Percentiles rank a stretch among this genome's conserved stretches.
phyloP scores from a whole-genome alignment of 2,113 vertebrate genomes.

The Falco punctatus region DNA sequence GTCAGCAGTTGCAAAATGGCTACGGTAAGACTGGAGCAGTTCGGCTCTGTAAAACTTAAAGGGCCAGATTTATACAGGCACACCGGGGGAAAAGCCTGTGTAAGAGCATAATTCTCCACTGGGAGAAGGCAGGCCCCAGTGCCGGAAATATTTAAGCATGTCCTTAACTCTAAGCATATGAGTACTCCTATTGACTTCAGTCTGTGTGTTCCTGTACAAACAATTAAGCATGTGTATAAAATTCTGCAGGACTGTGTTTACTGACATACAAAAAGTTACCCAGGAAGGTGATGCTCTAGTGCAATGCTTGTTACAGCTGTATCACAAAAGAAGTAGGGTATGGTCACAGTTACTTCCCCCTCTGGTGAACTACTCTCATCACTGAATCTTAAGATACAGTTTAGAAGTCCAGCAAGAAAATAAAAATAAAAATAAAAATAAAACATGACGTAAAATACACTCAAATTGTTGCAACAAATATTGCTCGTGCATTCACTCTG shows the following conservation, averaged over 20 bases:
- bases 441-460: not conserved
- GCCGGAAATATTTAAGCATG: not conserved
- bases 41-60: slow-evolving; percentile 47
- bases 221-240: not conserved
- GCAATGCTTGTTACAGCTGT: not conserved
- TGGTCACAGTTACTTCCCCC: not conserved
- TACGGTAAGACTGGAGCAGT: not conserved
- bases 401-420: not conserved
- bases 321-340: not conserved
- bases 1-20: slow-evolving; percentile 52
- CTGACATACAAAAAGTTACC: not conserved
- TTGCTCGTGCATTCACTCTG: not conserved
- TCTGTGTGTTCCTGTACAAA: not conserved
- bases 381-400: not conserved
- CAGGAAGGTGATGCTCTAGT: not conserved
- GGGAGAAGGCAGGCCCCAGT: slow-evolving; percentile 8
- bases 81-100: not conserved
- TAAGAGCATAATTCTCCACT: not conserved
- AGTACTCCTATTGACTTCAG: not conserved
- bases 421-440: not conserved
- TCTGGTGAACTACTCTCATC: not conserved
- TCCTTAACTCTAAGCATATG: slow-evolving; percentile 28
- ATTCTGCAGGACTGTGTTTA: not conserved
- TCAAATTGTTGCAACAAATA: not conserved
- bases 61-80: slow-evolving; percentile 46